phyloP scores from a whole-genome alignment of 2,888 invertebrate species.

The Spicauda simplicius region DNA sequence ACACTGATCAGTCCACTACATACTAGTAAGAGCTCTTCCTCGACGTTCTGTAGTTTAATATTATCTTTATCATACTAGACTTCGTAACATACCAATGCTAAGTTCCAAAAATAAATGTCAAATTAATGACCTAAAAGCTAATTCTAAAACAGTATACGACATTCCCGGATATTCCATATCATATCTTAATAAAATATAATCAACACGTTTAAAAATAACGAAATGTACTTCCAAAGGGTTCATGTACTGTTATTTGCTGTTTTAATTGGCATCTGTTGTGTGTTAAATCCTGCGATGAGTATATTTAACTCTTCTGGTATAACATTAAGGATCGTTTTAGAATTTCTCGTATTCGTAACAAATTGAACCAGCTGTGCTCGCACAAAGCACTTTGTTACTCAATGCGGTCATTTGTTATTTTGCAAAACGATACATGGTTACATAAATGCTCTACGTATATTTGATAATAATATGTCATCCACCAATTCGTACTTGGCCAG shows the following conservation, averaged over 20 bases:
- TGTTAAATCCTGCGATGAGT: not conserved
- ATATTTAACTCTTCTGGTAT: conserved; percentile 5
- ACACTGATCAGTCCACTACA: too few relatives aligned
- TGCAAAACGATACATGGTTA: conserved; percentile 19
- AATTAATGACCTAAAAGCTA: not conserved
- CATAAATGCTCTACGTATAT: conserved; percentile 1
- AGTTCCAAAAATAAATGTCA: too few relatives aligned
- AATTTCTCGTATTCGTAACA: conserved; percentile 11
- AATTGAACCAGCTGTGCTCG: conserved; percentile 28
- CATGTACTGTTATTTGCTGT: conserved; percentile 34
- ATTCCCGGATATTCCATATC: not conserved
- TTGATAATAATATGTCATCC: too few relatives aligned
- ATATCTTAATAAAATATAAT: not conserved
- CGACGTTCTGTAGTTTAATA: too few relatives aligned
- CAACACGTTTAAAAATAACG: conserved; percentile 13
- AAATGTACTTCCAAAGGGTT: conserved; percentile 25
- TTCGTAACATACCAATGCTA: too few relatives aligned
- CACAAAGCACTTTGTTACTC: conserved; percentile 23
- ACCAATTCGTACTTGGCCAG: too few relatives aligned
- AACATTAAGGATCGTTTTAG: conserved; percentile 20
- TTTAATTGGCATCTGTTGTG: conserved; percentile 34
- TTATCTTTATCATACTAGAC: too few relatives aligned
- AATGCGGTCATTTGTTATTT: conserved; percentile 31
- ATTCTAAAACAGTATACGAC: not conserved
- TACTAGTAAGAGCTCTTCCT: too few relatives aligned